Conservation (phyloP, 2,113 vertebrate genomes). For the Acrocephalus kingi region DNA sequence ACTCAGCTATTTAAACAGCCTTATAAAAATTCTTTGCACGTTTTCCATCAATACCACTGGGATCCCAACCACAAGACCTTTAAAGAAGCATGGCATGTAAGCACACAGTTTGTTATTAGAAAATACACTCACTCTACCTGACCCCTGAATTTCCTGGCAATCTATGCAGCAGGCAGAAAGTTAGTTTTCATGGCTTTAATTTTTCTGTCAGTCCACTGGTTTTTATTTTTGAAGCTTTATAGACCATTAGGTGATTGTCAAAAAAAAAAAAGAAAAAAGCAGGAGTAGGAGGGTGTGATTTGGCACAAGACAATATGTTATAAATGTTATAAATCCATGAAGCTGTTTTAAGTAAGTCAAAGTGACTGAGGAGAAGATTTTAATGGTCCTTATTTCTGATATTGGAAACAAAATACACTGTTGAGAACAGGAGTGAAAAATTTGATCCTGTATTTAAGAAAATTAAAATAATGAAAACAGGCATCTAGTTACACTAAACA, state of each 20-base stretch:
- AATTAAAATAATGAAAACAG: not conserved
- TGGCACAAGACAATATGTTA: not conserved
- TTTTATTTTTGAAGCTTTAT: not conserved
- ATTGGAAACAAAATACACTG: not conserved
- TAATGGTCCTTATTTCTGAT: not conserved
- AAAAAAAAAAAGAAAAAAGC: not conserved
- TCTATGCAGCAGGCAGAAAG: not conserved
- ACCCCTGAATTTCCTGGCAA: not conserved
- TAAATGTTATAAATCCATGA: not conserved
- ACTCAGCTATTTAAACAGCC: not conserved
- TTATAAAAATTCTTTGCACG: not conserved
- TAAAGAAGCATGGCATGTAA: not conserved
- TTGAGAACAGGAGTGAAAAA: not conserved
- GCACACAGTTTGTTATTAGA: not conserved
- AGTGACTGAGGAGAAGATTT: not conserved
- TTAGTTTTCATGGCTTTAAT: not conserved
- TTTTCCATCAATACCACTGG: not conserved
- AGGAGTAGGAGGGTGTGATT: not conserved
- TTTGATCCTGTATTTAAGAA: not conserved
- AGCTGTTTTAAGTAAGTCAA: not conserved
- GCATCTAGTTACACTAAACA: not conserved
- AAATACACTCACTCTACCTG: not conserved
- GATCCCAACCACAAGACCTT: slow-evolving; percentile 12
- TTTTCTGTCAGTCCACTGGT: not conserved
- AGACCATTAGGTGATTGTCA: not conserved